Evolutionary conservation across 2,797 vertebrate species (phyloP), one percentile per base, ranked within the genome.

Genomic region (Cheirogaleus major): DNA sequence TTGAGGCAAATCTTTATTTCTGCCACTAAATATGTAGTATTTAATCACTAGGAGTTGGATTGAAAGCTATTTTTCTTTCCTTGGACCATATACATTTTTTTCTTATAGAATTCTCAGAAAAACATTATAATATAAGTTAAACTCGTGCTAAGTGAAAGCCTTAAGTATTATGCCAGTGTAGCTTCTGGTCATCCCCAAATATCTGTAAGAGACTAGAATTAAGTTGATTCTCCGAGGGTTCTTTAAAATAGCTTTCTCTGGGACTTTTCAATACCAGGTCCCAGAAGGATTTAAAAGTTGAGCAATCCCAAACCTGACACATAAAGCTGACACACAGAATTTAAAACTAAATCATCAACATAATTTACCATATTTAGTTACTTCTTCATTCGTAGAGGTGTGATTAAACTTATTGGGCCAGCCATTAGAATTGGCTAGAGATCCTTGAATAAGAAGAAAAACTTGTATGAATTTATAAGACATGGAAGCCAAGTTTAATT

Each of bases 301-400:
- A 91, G 78, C 73, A 79, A 70, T 35, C 70, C 18, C 32, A 93
- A 91, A 92, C 18, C 52, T 80, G 81, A 95, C 76, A 59, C 32
- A 84, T 35, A 86, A 93, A 97, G 32, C 61, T 93, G 84, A 85
- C 92, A 95, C 9, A 50, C 89, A 79, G 23, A 95, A 93, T 92
- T 96, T 85, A 89, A 57, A 94, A 85, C 27, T 55, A 88, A 70
- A 52, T 80, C 91, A 79, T 76, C 94, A 95, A 94, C 45, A 61
- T 75, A 84, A 83, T 91, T 95, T 88, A 82, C 63, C 83, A 73
- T 87, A 80, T 93, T 80, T 61, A 57, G 41, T 93, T 95, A 92
- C 86, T 32, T 91, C 70, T 55, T 89, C 30, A 57, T 63, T 81
- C 35, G 73, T 6, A 94, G 80, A 95, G 32, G 23, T 76, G 61